These are phyloP conservation scores for Brachionus asplanchnoidis DNA, from an alignment of 1,140 invertebrate genomes.

Conservation along the genomic window DNA sequence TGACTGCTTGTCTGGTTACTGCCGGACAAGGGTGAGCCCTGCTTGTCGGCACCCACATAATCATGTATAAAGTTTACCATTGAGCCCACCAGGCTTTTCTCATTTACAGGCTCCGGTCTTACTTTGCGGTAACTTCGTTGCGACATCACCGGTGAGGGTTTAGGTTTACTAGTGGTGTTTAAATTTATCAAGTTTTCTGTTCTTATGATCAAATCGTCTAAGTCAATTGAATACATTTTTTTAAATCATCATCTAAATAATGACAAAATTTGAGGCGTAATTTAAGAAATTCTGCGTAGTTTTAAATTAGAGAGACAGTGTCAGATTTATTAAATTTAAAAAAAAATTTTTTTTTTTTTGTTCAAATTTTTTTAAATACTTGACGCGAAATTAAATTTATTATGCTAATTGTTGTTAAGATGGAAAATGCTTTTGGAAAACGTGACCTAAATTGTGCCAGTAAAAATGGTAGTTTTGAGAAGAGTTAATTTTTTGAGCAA, in stretches of 20 bases:
- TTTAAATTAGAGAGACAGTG: not conserved
- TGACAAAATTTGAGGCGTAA: not conserved
- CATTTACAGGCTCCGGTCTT: slow-evolving; percentile 16
- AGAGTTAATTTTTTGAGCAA: not conserved
- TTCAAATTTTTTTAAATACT: not conserved
- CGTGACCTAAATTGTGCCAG: not conserved
- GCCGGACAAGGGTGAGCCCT: not conserved
- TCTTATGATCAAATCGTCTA: slow-evolving; percentile 3
- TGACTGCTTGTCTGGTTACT: not conserved
- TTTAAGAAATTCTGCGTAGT: not conserved
- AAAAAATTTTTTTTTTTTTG: not conserved
- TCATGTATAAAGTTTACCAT: slow-evolving; percentile 30
- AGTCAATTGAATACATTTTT: slow-evolving; percentile 19
- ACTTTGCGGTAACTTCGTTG: not conserved
- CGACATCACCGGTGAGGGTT: not conserved
- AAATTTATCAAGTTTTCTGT: slow-evolving; percentile 13
- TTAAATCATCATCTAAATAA: slow-evolving; percentile 19
- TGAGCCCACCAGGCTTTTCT: slow-evolving; percentile 12
- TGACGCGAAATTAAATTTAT: not conserved
- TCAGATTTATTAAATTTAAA: not conserved
- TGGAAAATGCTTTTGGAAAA: not conserved
- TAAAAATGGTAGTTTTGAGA: not conserved
- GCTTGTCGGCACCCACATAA: slow-evolving; percentile 1
- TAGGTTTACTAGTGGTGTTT: not conserved
- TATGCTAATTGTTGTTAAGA: not conserved